Evolutionary conservation across 2,797 vertebrate genomes (phyloP).

Genomic region (Arctocebus calabarensis): DNA sequence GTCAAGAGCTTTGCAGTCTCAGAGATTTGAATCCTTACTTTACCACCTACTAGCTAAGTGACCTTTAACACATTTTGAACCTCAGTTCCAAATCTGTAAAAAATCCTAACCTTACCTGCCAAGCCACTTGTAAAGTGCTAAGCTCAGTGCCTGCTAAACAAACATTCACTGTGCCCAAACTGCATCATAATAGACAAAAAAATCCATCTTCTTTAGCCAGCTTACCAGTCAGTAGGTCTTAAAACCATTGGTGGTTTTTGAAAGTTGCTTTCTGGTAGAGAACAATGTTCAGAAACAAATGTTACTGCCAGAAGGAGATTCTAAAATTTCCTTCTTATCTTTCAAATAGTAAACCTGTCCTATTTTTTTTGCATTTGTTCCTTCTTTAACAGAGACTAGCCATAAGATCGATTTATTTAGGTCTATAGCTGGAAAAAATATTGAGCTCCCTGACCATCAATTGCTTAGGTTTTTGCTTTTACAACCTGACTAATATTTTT

Average conservation of each 20-base stretch:
- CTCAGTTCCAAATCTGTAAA: neutral
- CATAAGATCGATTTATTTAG: neutral
- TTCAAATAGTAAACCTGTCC: neutral
- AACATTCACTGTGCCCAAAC: too few species aligned
- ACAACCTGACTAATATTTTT: neutral
- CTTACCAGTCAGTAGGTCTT: neutral
- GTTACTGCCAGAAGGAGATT: neutral
- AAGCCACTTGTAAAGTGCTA: neutral
- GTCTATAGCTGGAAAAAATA: neutral
- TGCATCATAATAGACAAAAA: neutral
- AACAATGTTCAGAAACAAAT: neutral
- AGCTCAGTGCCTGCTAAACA: neutral
- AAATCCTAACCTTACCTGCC: neutral
- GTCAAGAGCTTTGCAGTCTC: neutral
- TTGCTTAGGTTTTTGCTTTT: neutral
- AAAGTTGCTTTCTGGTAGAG: neutral
- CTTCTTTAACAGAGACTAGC: neutral
- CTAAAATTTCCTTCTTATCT: constrained; percentile 24
- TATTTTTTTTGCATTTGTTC: neutral
- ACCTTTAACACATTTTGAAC: neutral
- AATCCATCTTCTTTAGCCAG: neutral
- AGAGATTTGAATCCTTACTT: neutral
- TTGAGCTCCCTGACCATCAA: neutral
- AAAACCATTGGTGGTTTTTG: neutral
- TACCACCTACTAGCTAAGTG: neutral